Conservation (phyloP, 1,140 invertebrate species). For the Apis mellifera region Amel_HAv3.1 CM009933.2:7582001-7582500, state of each 20-base stretch:
- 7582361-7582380: too few relatives aligned
- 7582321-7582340: neutral
- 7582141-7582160: neutral
- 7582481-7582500: neutral
- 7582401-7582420: too few relatives aligned
- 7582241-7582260: constrained; percentile 9
- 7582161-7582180: neutral
- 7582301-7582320: neutral
- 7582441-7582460: too few relatives aligned
- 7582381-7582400: too few relatives aligned
- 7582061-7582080: too few relatives aligned
- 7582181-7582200: too few relatives aligned
- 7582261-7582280: constrained; percentile 40
- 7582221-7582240: too few relatives aligned
- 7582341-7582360: too few relatives aligned
- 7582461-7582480: neutral
- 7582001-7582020: neutral
- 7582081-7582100: too few relatives aligned
- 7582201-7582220: too few relatives aligned
- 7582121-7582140: constrained; percentile 7
- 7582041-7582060: too few relatives aligned
- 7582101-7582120: constrained; percentile 47
- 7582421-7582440: too few relatives aligned
- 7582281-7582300: neutral
- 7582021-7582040: neutral